These are phyloP conservation scores for Hipposideros armiger DNA, from an alignment of 2,113 vertebrate genomes.

Conservation along the genomic window DNA sequence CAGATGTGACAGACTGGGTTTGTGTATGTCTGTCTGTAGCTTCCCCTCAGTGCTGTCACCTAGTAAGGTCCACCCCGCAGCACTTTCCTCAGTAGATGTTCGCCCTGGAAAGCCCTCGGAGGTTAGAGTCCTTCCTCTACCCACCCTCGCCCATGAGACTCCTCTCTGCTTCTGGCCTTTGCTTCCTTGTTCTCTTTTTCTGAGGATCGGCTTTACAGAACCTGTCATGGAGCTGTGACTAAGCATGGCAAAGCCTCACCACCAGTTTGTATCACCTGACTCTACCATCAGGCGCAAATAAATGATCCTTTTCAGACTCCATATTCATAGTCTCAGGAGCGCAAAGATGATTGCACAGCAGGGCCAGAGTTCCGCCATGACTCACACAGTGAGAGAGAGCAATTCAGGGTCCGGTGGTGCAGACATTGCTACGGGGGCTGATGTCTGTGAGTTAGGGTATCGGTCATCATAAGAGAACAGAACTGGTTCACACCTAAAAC, in stretches of 20 bases:
- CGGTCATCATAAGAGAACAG: background rate
- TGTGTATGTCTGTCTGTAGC: background rate
- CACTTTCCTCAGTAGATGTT: rapidly evolving
- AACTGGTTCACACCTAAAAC: background rate
- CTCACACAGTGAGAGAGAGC: background rate
- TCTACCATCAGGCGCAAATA: background rate
- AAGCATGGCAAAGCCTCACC: background rate
- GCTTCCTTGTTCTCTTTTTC: background rate
- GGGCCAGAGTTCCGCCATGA: background rate
- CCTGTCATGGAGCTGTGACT: background rate
- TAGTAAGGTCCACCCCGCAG: rapidly evolving
- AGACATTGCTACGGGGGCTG: background rate
- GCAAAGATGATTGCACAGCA: background rate
- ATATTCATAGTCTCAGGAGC: background rate
- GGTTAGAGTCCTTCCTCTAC: background rate
- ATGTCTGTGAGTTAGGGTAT: background rate
- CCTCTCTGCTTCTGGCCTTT: background rate
- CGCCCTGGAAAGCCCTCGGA: background rate
- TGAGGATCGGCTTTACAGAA: background rate
- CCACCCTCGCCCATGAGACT: rapidly evolving
- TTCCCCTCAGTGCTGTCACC: background rate
- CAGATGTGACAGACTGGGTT: background rate
- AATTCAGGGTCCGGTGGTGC: background rate
- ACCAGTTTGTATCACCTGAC: background rate
- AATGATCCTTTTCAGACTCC: conserved; percentile 9